Conservation (phyloP, 2,888 invertebrate genomes). For the Loripinus fragilis region DNA sequence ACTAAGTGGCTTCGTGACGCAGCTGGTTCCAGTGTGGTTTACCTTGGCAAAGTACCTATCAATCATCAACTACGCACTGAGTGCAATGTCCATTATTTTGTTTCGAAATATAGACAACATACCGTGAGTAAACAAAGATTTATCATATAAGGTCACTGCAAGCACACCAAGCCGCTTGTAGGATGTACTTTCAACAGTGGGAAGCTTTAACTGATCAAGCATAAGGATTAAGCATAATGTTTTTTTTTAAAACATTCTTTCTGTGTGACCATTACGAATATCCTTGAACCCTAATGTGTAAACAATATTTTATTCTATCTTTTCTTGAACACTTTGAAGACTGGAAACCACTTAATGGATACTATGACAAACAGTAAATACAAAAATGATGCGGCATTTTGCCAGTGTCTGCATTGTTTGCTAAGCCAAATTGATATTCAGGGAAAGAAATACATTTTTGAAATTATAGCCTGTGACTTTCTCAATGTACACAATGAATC, state of each 20-base stretch:
- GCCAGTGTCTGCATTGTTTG: too few relatives aligned
- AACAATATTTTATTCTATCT: too few relatives aligned
- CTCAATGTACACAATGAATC: too few relatives aligned
- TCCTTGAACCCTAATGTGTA: too few relatives aligned
- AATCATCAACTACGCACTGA: slow-evolving; percentile 29
- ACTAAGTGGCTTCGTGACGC: slow-evolving; percentile 40
- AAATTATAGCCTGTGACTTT: too few relatives aligned
- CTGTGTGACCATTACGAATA: neutral
- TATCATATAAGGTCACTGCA: neutral
- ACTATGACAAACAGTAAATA: too few relatives aligned
- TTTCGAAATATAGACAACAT: slow-evolving; percentile 24
- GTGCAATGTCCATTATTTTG: slow-evolving; percentile 28
- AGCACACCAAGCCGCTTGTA: neutral
- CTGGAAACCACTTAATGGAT: too few relatives aligned
- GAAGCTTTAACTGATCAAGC: neutral
- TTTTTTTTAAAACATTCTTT: neutral
- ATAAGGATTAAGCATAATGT: neutral
- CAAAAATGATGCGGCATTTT: too few relatives aligned
- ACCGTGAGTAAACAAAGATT: slow-evolving; percentile 27
- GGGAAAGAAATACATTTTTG: too few relatives aligned
- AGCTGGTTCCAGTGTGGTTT: slow-evolving; percentile 29
- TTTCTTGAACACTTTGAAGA: too few relatives aligned
- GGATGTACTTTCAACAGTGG: neutral
- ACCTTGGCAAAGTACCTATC: slow-evolving; percentile 34
- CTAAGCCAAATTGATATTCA: too few relatives aligned